Evolutionary conservation across 2,888 invertebrate species (phyloP).

Genomic region (Leistus spinibarbis): DNA sequence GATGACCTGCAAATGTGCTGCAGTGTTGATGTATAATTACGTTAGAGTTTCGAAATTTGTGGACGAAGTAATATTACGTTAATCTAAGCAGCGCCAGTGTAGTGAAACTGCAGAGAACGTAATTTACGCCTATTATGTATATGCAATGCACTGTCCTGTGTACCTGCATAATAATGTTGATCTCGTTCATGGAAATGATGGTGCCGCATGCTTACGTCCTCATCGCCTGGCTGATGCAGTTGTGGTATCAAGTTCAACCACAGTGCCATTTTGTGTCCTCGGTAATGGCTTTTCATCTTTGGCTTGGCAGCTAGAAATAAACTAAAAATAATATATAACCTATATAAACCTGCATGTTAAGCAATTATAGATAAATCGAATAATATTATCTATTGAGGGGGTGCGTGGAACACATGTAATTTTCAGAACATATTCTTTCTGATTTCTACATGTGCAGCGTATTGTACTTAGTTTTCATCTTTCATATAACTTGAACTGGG

Average conservation of each 20-base stretch:
- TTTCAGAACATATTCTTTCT: too few species aligned
- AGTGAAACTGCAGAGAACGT: conserved; percentile 12
- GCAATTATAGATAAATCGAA: not conserved
- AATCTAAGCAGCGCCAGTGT: not conserved
- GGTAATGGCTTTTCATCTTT: conserved; percentile 81
- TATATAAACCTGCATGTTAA: conserved; percentile 8
- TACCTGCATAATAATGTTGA: conserved; percentile 78
- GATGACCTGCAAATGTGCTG: too few species aligned
- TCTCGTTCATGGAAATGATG: conserved; percentile 78
- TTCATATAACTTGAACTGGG: too few species aligned
- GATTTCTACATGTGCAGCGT: too few species aligned
- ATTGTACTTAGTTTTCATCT: too few species aligned
- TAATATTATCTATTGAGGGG: too few species aligned
- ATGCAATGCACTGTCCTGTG: conserved; percentile 32
- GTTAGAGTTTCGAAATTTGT: too few species aligned
- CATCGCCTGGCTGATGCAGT: conserved; percentile 78
- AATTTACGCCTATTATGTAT: not conserved
- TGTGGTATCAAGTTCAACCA: conserved; percentile 89
- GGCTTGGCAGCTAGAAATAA: conserved; percentile 67
- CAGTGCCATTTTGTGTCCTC: conserved; percentile 87
- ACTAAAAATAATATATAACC: conserved; percentile 40
- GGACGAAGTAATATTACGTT: not conserved
- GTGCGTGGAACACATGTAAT: not conserved
- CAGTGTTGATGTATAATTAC: too few species aligned
- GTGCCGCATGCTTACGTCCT: conserved; percentile 72